Evolutionary conservation across 2,888 invertebrate species (phyloP).

Genomic region (Callyntrura guangdongensis): DNA sequence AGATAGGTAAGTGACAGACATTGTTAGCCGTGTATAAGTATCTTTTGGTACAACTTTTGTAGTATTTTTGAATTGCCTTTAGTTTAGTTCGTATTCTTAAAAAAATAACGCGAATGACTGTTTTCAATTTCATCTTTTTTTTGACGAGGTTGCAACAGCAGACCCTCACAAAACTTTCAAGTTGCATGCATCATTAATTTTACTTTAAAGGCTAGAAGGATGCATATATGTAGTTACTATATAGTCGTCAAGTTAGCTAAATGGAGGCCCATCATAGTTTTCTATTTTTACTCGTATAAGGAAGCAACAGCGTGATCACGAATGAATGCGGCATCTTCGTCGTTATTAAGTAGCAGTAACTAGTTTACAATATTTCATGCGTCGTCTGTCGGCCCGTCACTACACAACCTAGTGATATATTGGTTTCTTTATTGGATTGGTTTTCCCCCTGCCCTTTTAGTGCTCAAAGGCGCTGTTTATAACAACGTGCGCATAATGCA

Average conservation of each 20-base stretch:
- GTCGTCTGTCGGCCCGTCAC: no score
- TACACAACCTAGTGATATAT: no score
- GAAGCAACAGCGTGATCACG: slow-evolving; percentile 46
- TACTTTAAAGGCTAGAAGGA: background rate
- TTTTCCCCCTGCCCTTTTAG: no score
- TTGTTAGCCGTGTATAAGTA: no score
- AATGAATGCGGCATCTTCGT: slow-evolving; percentile 49
- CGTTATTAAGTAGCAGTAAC: background rate
- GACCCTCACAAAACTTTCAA: slow-evolving; percentile 19
- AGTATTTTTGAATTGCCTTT: background rate
- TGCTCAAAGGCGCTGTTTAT: background rate
- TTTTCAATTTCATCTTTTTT: background rate
- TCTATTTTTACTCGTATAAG: slow-evolving; percentile 47
- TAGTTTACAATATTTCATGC: no score
- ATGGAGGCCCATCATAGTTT: slow-evolving; percentile 22
- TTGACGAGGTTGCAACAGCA: background rate
- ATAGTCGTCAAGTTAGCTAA: slow-evolving; percentile 5
- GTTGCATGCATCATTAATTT: slow-evolving; percentile 57
- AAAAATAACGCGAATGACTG: slow-evolving; percentile 4
- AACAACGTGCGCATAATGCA: background rate
- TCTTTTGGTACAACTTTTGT: no score
- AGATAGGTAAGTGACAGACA: no score
- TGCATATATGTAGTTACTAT: background rate
- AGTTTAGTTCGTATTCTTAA: no score
- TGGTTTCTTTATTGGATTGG: no score